phyloP scores from a whole-genome alignment of 1,140 invertebrate species.

The Cherax quadricarinatus region DNA sequence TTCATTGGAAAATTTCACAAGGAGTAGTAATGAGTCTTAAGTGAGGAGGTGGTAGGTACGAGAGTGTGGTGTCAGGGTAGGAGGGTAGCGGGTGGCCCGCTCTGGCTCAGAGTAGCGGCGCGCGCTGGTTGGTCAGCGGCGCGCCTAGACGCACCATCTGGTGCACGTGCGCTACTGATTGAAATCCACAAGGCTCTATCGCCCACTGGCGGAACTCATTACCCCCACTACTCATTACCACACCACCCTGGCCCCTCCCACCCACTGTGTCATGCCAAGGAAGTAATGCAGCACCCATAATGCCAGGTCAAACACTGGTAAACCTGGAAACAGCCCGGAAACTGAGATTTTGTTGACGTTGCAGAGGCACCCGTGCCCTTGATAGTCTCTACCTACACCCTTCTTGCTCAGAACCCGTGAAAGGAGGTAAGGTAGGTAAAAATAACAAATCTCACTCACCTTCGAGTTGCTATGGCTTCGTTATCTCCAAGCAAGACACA shows the following conservation, averaged over 20 bases:
- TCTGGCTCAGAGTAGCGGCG: conserved; percentile 32
- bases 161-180: conserved; percentile 51
- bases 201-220: conserved; percentile 5
- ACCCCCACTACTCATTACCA: background rate
- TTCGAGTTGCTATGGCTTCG: conserved; percentile 1
- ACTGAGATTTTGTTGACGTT: conserved; percentile 27
- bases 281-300: too few species aligned
- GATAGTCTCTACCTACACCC: background rate
- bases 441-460: conserved; percentile 54
- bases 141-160: conserved; percentile 44
- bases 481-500: background rate
- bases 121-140: conserved; percentile 57
- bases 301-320: background rate
- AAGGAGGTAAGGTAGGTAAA: conserved; percentile 59
- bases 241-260: background rate
- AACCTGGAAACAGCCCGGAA: background rate
- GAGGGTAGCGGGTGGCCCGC: conserved; percentile 14
- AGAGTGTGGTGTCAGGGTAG: background rate
- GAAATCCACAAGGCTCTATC: conserved; percentile 42
- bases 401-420: conserved; percentile 13
- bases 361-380: background rate
- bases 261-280: background rate
- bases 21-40: conserved; percentile 22
- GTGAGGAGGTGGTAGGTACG: background rate
- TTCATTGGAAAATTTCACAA: conserved; percentile 14